These are phyloP conservation scores for Cisticola juncidis DNA, from an alignment of 2,113 vertebrate genomes.

Conservation along the genomic window DNA sequence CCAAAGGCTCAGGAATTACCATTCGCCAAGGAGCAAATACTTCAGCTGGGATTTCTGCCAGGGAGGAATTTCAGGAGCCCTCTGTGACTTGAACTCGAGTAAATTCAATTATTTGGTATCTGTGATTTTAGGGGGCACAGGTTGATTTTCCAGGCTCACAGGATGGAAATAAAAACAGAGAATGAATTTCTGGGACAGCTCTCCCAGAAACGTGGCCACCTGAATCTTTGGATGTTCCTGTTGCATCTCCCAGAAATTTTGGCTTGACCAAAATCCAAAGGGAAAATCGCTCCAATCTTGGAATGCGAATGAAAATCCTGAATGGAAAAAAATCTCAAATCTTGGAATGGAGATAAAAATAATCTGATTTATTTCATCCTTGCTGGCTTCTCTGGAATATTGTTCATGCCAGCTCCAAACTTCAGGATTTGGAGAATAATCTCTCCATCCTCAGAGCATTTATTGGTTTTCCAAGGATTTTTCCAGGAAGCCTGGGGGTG, in stretches of 20 bases:
- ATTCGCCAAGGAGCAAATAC: neutral
- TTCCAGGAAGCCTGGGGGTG: rapidly evolving
- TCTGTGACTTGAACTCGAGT: neutral
- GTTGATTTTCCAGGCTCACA: neutral
- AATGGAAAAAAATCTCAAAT: neutral
- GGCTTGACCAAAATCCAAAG: neutral
- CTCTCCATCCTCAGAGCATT: neutral
- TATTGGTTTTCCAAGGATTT: neutral
- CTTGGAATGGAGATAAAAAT: neutral
- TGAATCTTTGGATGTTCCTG: neutral
- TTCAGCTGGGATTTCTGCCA: neutral
- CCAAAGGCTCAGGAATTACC: neutral
- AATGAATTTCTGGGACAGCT: neutral
- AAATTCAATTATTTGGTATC: neutral
- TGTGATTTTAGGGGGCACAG: neutral
- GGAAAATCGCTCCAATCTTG: rapidly evolving
- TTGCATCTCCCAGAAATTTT: rapidly evolving
- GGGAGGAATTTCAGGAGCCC: neutral
- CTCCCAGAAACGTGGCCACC: neutral
- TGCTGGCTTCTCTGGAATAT: neutral
- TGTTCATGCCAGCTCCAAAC: too few species aligned
- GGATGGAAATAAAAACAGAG: neutral
- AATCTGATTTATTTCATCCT: neutral
- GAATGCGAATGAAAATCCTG: rapidly evolving
- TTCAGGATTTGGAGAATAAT: neutral